These are phyloP conservation scores for Hecatera dysodea DNA, from an alignment of 2,888 invertebrate genomes.

Conservation along the genomic window DNA sequence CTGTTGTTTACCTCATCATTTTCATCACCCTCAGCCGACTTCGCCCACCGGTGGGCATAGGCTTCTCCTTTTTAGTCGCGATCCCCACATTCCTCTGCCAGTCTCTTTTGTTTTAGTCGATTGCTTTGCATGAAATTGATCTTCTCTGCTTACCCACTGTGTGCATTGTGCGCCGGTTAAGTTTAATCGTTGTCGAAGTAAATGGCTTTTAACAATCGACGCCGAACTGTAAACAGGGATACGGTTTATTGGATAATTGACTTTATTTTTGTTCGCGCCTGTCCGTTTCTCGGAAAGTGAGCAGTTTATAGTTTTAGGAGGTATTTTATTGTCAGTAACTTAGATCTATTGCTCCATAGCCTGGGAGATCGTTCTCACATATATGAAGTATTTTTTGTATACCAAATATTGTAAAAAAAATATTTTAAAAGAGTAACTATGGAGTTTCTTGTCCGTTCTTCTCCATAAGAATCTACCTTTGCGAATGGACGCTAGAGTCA, in stretches of 20 bases:
- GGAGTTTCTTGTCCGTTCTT: too few species aligned
- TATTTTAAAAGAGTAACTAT: too few species aligned
- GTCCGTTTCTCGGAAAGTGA: constrained; percentile 41
- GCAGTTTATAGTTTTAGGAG: constrained; percentile 6
- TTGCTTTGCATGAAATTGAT: background rate
- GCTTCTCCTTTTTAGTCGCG: too few species aligned
- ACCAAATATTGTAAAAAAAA: too few species aligned
- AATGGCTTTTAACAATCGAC: constrained; percentile 62
- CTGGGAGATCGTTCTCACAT: too few species aligned
- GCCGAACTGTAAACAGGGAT: constrained; percentile 62
- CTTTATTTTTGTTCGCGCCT: constrained; percentile 54
- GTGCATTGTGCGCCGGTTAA: constrained; percentile 54
- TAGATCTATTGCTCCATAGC: constrained; percentile 16
- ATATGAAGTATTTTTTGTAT: too few species aligned
- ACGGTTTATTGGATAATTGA: constrained; percentile 64
- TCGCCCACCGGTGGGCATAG: too few species aligned
- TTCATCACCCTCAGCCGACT: too few species aligned
- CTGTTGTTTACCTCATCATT: too few species aligned
- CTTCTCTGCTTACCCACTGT: constrained; percentile 31
- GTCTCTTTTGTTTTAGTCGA: background rate
- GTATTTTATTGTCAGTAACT: constrained; percentile 26
- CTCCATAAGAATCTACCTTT: too few species aligned
- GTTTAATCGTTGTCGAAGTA: constrained; percentile 59
- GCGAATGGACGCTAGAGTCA: too few species aligned
- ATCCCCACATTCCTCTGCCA: too few species aligned